Evolutionary conservation across 2,797 vertebrate genomes (phyloP), one percentile per base, ranked within the genome.

Genomic region (Acrossocheilus fasciatus): DNA sequence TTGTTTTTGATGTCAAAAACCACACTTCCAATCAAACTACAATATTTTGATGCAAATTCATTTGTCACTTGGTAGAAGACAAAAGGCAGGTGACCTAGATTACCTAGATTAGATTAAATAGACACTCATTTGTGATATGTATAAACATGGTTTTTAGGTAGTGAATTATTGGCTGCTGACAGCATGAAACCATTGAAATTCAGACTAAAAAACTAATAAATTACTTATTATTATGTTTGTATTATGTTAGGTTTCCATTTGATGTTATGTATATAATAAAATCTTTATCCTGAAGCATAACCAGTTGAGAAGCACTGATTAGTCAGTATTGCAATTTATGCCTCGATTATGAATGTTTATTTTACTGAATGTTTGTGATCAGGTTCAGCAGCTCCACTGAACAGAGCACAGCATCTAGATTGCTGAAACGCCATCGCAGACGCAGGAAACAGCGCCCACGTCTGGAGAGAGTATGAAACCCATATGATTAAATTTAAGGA

Each of bases 371-470:
- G 69, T 83, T 52, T 91, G 26, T 86, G 14, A 59, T 20, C 89
- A 98, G 97, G 92, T 97, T 98, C 93, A 98, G 97, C 93, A 97
- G 97, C 87, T 97, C 97, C 36, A 98, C 97, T 0, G 97, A 98
- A 89, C 97, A 98, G 92, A 98, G 97, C 92, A 97, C 96, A 0
- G 96, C 97, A 23, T 98, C 97, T 2, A 95, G 97, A 81, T 95
- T 98, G 79, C 95, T 98, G 0, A 98, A 98, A 81, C 95, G 97
- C 6, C 97, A 98, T 89, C 96, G 97, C 5, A 88, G 97, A 82
- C 95, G 97, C 81, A 95, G 97, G 93, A 98, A 98, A 95, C 97
- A 97, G 93, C 96, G 97, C 82, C 97, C 97, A 0, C 96, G 97
- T 3, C 92, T 98, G 78, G 97, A 98, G 90, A 94, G 97, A 94